Percentiles rank a stretch among this genome's conserved stretches.
phyloP scores from a whole-genome alignment of 2,888 invertebrate species.

The Brachyopa scutellaris region DNA sequence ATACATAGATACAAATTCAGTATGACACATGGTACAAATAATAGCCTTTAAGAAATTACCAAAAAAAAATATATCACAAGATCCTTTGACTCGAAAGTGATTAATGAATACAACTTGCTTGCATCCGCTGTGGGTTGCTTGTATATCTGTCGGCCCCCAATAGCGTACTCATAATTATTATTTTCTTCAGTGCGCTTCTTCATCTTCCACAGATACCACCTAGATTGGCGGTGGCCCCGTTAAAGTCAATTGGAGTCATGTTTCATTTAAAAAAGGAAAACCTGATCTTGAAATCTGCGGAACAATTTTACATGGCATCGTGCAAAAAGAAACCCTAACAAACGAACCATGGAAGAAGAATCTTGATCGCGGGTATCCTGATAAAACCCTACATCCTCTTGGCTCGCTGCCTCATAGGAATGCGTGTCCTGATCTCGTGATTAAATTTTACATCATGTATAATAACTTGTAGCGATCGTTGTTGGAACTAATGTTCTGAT shows the following conservation, averaged over 20 bases:
- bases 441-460: conserved; percentile 68
- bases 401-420: conserved; percentile 10
- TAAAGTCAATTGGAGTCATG: conserved; percentile 56
- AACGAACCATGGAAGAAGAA: conserved; percentile 11
- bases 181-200: conserved; percentile 34
- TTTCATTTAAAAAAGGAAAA: conserved; percentile 55
- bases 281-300: conserved; percentile 38
- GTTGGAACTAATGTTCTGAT: conserved; percentile 59
- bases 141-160: conserved; percentile 41
- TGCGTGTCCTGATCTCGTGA: conserved; percentile 70
- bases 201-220: conserved; percentile 24
- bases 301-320: conserved; percentile 57
- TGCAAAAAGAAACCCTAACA: background rate
- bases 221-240: conserved; percentile 43
- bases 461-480: conserved; percentile 57
- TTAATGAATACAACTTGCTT: conserved; percentile 28
- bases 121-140: background rate
- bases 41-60: no score
- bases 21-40: no score
- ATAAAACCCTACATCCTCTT: conserved; percentile 32
- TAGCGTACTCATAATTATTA: conserved; percentile 43
- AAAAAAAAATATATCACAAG: conserved; percentile 11
- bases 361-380: conserved; percentile 56
- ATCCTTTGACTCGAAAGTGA: conserved; percentile 28
- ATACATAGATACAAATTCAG: no score